phyloP scores from a whole-genome alignment of 1,140 invertebrate species.

The Macrostomum lignano region DNA sequence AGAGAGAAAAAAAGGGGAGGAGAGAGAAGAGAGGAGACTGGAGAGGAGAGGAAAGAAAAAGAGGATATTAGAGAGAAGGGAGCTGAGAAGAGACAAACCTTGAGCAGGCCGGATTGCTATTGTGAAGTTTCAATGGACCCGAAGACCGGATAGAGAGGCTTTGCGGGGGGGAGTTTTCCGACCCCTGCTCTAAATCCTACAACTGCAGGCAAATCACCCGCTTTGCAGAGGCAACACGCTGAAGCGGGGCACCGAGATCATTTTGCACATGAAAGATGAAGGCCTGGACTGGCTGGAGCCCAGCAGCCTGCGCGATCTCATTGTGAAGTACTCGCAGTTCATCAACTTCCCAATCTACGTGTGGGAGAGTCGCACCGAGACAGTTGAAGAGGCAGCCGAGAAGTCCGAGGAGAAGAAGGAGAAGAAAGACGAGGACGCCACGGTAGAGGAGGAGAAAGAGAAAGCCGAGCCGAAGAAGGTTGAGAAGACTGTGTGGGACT shows the following conservation, averaged over 20 bases:
- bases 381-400: constrained; percentile 18
- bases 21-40: too few species aligned
- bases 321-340: constrained; percentile 95
- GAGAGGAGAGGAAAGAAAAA: too few species aligned
- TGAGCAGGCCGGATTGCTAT: too few species aligned
- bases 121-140: too few species aligned
- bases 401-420: constrained; percentile 29
- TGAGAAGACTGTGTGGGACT: constrained; percentile 81
- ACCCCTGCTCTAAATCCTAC: too few species aligned
- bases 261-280: constrained; percentile 75
- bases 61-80: too few species aligned
- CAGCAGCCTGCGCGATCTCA: constrained; percentile 55
- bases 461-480: constrained; percentile 59
- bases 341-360: constrained; percentile 95
- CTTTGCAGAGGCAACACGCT: constrained; percentile 64
- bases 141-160: too few species aligned
- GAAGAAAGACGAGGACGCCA: constrained; percentile 31
- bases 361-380: constrained; percentile 57
- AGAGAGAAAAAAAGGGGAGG: too few species aligned
- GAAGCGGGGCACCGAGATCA: constrained; percentile 52
- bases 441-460: constrained; percentile 53
- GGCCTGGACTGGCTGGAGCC: constrained; percentile 78
- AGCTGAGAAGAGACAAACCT: too few species aligned
- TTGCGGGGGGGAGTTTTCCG: too few species aligned
- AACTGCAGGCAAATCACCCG: too few species aligned